Conservation (phyloP, 2,797 vertebrate species). For the Notolabrus celidotus region DNA sequence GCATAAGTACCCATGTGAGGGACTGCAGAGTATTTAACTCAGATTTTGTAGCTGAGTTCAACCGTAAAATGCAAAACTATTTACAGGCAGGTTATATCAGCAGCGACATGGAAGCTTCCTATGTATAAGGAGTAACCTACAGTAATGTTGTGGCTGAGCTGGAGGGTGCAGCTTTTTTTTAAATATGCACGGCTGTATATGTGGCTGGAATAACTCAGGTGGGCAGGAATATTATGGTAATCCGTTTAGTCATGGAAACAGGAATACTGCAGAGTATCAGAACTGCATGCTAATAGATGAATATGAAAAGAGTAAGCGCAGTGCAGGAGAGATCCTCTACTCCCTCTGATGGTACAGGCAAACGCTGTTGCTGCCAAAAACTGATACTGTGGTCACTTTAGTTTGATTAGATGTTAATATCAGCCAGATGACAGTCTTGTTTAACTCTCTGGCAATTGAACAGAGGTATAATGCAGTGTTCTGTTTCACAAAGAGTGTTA, state of each 20-base stretch:
- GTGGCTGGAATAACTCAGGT: slow-evolving; percentile 31
- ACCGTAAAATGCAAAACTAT: neutral
- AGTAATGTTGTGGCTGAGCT: neutral
- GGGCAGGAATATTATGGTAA: slow-evolving; percentile 26
- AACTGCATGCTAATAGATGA: slow-evolving; percentile 34
- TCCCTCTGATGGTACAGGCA: slow-evolving; percentile 58
- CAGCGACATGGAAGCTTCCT: neutral
- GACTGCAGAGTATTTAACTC: too few species aligned
- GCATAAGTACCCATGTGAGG: too few species aligned
- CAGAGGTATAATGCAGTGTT: too few species aligned
- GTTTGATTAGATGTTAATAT: slow-evolving; percentile 4
- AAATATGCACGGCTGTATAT: slow-evolving; percentile 20
- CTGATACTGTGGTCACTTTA: slow-evolving; percentile 28
- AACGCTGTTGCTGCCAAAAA: slow-evolving; percentile 35
- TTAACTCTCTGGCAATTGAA: slow-evolving; percentile 15
- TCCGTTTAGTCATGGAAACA: slow-evolving; percentile 47
- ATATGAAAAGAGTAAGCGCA: slow-evolving; percentile 10
- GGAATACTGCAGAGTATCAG: slow-evolving; percentile 46
- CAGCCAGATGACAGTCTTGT: slow-evolving; percentile 11
- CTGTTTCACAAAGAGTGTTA: neutral
- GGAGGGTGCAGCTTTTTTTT: slow-evolving; percentile 10
- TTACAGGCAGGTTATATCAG: neutral
- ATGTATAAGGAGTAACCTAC: neutral
- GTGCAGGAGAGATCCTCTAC: slow-evolving; percentile 38
- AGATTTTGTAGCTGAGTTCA: neutral